Percentiles rank a stretch among this genome's conserved stretches.
These are phyloP conservation scores for Boulengeromyrus knoepffleri DNA, from an alignment of 2,113 vertebrate genomes.

Conservation along the genomic window DNA sequence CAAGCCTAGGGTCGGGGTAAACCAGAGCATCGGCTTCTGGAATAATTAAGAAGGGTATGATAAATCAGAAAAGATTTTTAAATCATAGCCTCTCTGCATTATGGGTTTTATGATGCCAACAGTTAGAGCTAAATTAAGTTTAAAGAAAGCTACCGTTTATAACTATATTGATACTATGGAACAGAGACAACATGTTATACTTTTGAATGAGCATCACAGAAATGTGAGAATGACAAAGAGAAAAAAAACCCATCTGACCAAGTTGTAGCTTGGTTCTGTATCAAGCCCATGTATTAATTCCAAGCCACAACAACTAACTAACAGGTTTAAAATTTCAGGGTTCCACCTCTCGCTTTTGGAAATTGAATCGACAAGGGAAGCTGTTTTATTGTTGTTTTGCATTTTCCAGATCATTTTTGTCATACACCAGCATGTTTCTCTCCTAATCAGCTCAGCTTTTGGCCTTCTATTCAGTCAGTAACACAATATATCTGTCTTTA, in stretches of 20 bases:
- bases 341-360: constrained; percentile 1
- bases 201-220: background rate
- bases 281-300: background rate
- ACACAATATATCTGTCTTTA: background rate
- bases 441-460: constrained; percentile 14
- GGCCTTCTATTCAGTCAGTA: constrained; percentile 12
- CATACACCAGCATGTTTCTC: background rate
- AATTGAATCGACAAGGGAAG: constrained; percentile 6
- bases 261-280: background rate
- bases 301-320: background rate
- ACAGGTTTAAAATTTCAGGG: background rate
- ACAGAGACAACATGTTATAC: background rate
- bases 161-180: background rate
- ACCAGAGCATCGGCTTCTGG: constrained; percentile 48
- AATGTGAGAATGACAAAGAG: background rate
- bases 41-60: constrained; percentile 31
- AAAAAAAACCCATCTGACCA: background rate
- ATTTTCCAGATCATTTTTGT: constrained; percentile 2
- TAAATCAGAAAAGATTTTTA: constrained; percentile 28
- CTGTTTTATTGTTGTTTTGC: constrained; percentile 10
- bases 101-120: constrained; percentile 12
- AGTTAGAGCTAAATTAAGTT: background rate
- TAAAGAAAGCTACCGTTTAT: background rate
- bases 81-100: constrained; percentile 19
- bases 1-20: constrained; percentile 57